phyloP scores from a whole-genome alignment of 2,113 vertebrate genomes.

The Chiloscyllium plagiosum region DNA sequence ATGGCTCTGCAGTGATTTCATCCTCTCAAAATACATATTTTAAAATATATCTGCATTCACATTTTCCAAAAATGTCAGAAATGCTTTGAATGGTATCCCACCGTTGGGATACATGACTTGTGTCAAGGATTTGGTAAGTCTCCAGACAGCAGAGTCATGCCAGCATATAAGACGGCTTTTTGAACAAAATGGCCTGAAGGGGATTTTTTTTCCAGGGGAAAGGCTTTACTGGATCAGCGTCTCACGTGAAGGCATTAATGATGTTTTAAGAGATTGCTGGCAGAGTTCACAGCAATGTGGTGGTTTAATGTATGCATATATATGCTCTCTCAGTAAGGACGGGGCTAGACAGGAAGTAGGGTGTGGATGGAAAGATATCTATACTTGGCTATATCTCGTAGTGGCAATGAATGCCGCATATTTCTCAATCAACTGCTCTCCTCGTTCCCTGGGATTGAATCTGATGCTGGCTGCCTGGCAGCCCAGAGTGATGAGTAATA shows the following conservation, averaged over 20 bases:
- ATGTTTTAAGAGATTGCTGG: not conserved
- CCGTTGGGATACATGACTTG: not conserved
- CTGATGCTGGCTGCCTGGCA: not conserved
- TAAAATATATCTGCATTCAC: not conserved
- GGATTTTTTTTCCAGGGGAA: not conserved
- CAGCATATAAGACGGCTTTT: not conserved
- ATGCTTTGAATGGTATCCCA: not conserved
- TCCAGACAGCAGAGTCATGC: not conserved
- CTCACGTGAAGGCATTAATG: not conserved
- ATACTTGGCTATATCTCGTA: conserved; percentile 46
- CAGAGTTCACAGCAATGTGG: not conserved
- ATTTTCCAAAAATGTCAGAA: not conserved
- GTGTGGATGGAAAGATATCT: conserved; percentile 59
- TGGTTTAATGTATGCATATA: not conserved
- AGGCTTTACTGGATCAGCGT: not conserved
- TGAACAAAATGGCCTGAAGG: not conserved
- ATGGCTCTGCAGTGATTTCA: not conserved
- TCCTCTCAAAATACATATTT: not conserved
- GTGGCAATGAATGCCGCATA: conserved; percentile 49
- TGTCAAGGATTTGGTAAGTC: not conserved
- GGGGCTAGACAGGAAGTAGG: conserved; percentile 59
- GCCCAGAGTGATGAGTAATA: not conserved
- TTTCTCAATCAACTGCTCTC: conserved; percentile 57
- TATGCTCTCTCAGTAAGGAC: conserved; percentile 59
- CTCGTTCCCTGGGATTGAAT: not conserved